These are phyloP conservation scores for Caenorhabditis sp. DNA, from an alignment of 2,888 invertebrate species.

Conservation along the genomic window DNA sequence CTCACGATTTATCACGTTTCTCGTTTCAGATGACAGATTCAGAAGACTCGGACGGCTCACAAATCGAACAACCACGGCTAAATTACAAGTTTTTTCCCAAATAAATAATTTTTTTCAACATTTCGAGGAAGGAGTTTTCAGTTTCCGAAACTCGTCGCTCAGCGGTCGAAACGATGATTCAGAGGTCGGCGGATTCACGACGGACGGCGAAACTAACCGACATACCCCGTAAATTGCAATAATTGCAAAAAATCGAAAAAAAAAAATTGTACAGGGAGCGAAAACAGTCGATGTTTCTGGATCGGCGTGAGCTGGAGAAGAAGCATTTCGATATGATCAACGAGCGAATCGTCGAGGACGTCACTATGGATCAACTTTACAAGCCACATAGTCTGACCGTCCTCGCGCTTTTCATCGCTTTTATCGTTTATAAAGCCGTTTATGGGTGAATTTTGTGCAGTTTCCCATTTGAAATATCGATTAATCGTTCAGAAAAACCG, in stretches of 20 bases:
- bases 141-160: constrained; percentile 19
- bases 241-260: constrained; percentile 3
- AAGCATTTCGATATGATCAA: constrained; percentile 81
- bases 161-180: constrained; percentile 14
- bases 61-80: too few species aligned
- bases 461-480: too few species aligned
- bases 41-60: too few species aligned
- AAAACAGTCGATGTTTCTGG: constrained; percentile 14
- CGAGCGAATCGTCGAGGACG: constrained; percentile 95
- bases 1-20: too few species aligned
- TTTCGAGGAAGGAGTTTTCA: constrained; percentile 5
- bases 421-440: constrained; percentile 93
- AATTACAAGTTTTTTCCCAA: too few species aligned
- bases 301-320: constrained; percentile 66
- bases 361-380: constrained; percentile 96
- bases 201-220: constrained; percentile 53
- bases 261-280: constrained; percentile 7
- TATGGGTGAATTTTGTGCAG: constrained; percentile 86
- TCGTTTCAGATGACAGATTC: too few species aligned
- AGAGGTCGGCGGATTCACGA: constrained; percentile 43
- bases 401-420: constrained; percentile 88
- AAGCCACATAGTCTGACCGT: constrained; percentile 96
- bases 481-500: constrained; percentile 85
- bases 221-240: constrained; percentile 17
- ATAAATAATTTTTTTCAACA: not conserved